Conservation (phyloP, 2,797 vertebrate genomes). For the Tokudaia muenninki region DNA sequence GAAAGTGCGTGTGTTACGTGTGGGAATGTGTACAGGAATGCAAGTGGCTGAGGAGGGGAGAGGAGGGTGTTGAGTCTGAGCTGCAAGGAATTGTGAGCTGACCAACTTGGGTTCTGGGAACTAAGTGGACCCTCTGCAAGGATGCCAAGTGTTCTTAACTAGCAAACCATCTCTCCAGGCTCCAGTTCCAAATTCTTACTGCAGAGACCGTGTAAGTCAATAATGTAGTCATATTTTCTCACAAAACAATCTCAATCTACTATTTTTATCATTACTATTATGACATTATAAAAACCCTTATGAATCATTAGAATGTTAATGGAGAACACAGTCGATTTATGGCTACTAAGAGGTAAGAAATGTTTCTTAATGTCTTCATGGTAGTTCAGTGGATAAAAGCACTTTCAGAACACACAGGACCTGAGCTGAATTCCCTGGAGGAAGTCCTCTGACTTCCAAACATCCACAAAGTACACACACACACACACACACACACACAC, state of each 20-base stretch:
- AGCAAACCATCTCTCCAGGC: not conserved
- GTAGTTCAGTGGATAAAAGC: not conserved
- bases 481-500: not conserved
- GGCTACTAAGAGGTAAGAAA: not conserved
- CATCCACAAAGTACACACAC: not conserved
- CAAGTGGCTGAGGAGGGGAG: not conserved
- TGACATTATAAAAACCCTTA: conserved; percentile 19
- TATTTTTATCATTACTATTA: not conserved
- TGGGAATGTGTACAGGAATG: not conserved
- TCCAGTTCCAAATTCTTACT: not conserved
- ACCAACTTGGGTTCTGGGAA: not conserved
- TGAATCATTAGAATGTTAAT: conserved; percentile 13
- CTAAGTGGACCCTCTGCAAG: not conserved
- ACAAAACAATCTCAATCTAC: conserved; percentile 27
- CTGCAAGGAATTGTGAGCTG: not conserved
- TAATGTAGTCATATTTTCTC: not conserved
- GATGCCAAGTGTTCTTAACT: not conserved
- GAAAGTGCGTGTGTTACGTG: not conserved
- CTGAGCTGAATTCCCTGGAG: not conserved
- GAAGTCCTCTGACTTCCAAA: conserved; percentile 1
- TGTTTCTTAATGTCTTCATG: not conserved
- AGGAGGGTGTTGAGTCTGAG: not conserved
- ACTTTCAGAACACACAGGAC: not conserved
- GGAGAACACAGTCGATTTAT: not conserved
- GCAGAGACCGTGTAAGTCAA: conserved; percentile 1